Conservation (phyloP, 2,113 vertebrate species). For the Amphiprion percula region DNA sequence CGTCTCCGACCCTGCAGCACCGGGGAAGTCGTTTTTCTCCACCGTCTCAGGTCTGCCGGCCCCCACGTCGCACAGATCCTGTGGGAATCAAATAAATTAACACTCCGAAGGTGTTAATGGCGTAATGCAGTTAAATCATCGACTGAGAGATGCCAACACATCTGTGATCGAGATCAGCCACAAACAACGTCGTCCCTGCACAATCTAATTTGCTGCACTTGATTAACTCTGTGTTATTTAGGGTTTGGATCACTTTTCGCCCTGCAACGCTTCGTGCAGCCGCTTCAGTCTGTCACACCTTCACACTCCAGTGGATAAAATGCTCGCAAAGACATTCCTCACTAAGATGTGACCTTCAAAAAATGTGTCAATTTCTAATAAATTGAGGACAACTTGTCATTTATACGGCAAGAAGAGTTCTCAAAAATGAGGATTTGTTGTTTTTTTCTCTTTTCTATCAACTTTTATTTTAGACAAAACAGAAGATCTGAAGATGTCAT, state of each 20-base stretch:
- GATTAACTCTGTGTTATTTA: conserved; percentile 9
- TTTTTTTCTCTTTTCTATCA: neutral
- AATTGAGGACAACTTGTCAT: too few species aligned
- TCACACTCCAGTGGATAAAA: neutral
- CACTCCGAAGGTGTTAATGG: conserved; percentile 47
- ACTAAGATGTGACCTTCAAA: neutral
- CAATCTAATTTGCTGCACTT: neutral
- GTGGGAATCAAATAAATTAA: conserved; percentile 51
- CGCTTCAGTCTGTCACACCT: neutral
- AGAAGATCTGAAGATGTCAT: neutral
- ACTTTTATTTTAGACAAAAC: neutral
- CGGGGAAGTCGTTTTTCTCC: neutral
- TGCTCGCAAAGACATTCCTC: neutral
- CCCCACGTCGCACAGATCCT: neutral
- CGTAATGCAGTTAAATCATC: conserved; percentile 48
- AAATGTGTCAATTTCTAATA: too few species aligned
- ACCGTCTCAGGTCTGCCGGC: neutral
- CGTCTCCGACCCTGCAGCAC: neutral
- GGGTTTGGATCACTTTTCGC: neutral
- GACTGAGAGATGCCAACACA: conserved; percentile 38
- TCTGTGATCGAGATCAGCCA: conserved; percentile 39
- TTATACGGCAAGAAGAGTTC: too few species aligned
- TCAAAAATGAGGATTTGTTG: too few species aligned
- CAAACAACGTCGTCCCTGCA: conserved; percentile 15
- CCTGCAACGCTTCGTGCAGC: neutral